Base-by-base conservation (phyloP, 2,113 vertebrate genomes). In the Cacatua alba region DNA sequence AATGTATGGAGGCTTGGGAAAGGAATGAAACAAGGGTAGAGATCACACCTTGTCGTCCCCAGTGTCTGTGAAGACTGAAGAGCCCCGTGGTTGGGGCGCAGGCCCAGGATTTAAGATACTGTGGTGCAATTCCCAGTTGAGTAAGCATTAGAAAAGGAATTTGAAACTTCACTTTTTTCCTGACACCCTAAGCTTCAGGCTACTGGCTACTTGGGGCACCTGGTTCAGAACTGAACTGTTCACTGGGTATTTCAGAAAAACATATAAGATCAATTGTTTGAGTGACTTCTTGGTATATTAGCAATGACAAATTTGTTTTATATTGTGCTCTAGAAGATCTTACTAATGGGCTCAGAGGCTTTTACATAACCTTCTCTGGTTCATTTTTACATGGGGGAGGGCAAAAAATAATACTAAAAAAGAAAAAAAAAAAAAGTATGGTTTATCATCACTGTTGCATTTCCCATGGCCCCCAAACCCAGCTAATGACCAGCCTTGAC, bases 401-500 rank as follows among this genome's bases (percentile, higher is more conserved):
- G 4, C 14, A 44, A 35, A 62, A 16, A 12, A 53, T 57, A 23
- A n/a, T n/a, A n/a, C 21, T 7, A 10, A 25, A 35, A 33, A 41
- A 41, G 37, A 33, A 85, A 67, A 70, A 80, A 75, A 35, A 62
- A 13, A 35, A 77, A 89, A 37, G 49, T 86, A 79, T 85, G 92
- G 69, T 94, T 93, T 93, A 82, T 94, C 65, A 79, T 82, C 86
- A 64, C 57, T 83, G 78, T 62, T 89, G 83, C 75, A 62, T 94
- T 95, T 94, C 84, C 91, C 81, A 79, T 96, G 89, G 90, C 81
- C 91, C 92, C 86, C 87, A 88, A 95, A 83, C 68, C 92, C 86
- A 94, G 71, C 92, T 94, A 92, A 97, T 96, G 96, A 96, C 94
- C 94, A 94, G 81, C 53, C 94, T 94, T 96, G 91, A 96, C 92